phyloP scores from a whole-genome alignment of 2,113 vertebrate species.

The Nerophis ophidion region DNA sequence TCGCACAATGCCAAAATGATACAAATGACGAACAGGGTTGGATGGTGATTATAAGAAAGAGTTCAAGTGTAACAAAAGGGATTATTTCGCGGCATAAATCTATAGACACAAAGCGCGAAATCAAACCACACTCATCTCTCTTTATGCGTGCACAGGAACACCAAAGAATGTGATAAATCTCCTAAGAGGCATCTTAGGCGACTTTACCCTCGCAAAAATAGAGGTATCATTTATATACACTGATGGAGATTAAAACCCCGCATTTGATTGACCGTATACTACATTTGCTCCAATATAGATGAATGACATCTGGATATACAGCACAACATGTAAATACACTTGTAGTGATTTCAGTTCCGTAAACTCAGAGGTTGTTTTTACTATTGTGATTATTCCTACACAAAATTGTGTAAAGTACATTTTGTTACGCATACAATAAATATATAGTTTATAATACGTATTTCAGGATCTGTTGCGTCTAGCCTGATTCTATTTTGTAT shows the following conservation, averaged over 20 bases:
- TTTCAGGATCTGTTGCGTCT: neutral
- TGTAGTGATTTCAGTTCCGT: neutral
- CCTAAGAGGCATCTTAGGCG: neutral
- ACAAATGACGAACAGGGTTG: neutral
- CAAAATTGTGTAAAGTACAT: neutral
- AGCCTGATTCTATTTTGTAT: too few species aligned
- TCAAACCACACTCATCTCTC: neutral
- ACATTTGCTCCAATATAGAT: neutral
- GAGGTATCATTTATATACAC: neutral
- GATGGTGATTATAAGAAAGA: neutral
- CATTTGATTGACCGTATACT: neutral
- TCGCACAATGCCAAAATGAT: constrained; percentile 1
- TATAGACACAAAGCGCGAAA: neutral
- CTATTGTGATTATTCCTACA: too few species aligned
- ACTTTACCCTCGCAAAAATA: neutral
- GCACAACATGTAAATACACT: neutral
- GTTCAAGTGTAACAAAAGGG: constrained; percentile 7
- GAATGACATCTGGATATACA: neutral
- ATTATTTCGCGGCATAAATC: constrained; percentile 16
- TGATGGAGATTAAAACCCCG: constrained; percentile 4
- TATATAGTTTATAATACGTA: neutral
- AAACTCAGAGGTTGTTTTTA: too few species aligned
- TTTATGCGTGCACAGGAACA: neutral
- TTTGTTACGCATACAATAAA: neutral
- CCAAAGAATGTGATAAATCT: neutral